Base-by-base conservation (phyloP, 2,888 invertebrate species). In the Nymphalis polychloros region DNA sequence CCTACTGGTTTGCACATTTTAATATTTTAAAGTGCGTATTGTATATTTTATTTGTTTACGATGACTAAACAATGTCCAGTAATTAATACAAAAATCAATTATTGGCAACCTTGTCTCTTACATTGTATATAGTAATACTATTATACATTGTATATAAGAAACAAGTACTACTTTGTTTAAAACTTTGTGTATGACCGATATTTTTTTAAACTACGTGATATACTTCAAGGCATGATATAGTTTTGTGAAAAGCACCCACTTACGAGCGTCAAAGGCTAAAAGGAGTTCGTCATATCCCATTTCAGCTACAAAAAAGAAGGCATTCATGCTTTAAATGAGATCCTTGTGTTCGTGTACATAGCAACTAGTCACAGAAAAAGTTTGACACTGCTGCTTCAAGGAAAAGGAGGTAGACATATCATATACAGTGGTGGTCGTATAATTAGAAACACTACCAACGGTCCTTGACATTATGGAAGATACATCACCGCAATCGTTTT, bases 271-370 rank as follows among this genome's bases (percentile, higher is more conserved):
- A 86, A 86, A 87, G 84, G 83, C 79, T 87, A 85, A 88, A 90
- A 89, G 84, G 84, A 85, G 79, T 72, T 80, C 80, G 78, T 79
- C 78, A 78, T 79, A 79, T 82, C 81, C 80, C 81, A 82, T 86
- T 85, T 82, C 81, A 83, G 80, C 77, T 78, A 76, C 81, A 81
- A 86, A 88, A 90, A 87, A 84, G 80, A 80, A 78, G 82, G 80
- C 81, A 87, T 92, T 90, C 89, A 91, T 72, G 79, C 77, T 81
- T 80, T 79, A 88, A 88, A 91, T 90, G 90, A 88, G 86, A 83
- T 84, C 76, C 82, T 78, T 77, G 55, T 10, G 35, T 19, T 55
- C 19, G 47, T 46, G 57, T 61, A 59, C 50, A 59, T 53, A 59
- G 35, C 63, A 41, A 31, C 8, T 52, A 46, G 41, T 59, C 64